Percentiles rank a stretch among this genome's conserved stretches.
phyloP scores from a whole-genome alignment of 1,140 invertebrate species.

The Aphelinus certus region DNA sequence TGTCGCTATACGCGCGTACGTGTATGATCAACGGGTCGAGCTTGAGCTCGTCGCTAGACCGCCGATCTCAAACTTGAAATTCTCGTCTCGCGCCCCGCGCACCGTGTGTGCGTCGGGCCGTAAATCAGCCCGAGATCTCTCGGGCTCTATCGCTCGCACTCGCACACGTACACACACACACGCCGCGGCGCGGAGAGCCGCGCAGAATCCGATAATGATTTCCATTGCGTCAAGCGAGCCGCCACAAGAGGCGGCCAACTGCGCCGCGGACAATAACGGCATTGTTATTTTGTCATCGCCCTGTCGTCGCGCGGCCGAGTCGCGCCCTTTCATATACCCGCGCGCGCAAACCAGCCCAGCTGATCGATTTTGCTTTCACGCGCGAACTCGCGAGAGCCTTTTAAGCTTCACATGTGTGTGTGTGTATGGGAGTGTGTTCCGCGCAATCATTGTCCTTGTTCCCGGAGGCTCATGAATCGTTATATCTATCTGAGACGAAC shows the following conservation, averaged over 20 bases:
- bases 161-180: too few species aligned
- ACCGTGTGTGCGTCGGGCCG: slow-evolving; percentile 13
- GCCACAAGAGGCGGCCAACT: background rate
- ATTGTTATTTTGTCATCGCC: slow-evolving; percentile 12
- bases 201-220: slow-evolving; percentile 36
- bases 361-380: too few species aligned
- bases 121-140: slow-evolving; percentile 23
- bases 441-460: too few species aligned
- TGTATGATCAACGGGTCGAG: slow-evolving; percentile 24
- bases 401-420: too few species aligned
- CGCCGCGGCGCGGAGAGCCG: background rate
- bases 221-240: slow-evolving; percentile 31
- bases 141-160: slow-evolving; percentile 2
- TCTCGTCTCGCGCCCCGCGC: slow-evolving; percentile 1
- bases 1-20: background rate
- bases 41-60: too few species aligned
- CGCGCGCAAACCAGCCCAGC: too few species aligned
- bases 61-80: too few species aligned
- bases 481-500: too few species aligned
- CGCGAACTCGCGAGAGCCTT: too few species aligned
- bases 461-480: too few species aligned
- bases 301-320: background rate
- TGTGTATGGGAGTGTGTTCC: too few species aligned
- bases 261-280: slow-evolving; percentile 30
- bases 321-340: background rate